phyloP scores from a whole-genome alignment of 2,888 invertebrate species.

The Scrobipalpa costella region DNA sequence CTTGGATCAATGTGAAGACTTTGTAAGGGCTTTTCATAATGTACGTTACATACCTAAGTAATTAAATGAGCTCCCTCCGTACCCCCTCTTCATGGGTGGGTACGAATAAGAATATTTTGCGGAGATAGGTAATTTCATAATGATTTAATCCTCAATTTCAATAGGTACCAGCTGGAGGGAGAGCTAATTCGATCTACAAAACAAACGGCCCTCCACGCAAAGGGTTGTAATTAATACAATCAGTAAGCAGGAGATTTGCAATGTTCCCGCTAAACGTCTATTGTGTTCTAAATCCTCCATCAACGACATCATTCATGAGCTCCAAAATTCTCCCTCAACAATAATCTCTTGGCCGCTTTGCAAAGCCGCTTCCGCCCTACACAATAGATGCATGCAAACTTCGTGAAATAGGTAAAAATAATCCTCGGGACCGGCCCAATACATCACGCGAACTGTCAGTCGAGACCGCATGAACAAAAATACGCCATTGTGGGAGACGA shows the following conservation, averaged over 20 bases:
- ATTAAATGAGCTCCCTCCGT: background rate
- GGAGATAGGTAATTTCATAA: background rate
- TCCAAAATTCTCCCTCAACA: constrained; percentile 59
- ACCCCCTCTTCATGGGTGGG: too few species aligned
- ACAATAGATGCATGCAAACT: constrained; percentile 80
- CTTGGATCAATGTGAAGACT: background rate
- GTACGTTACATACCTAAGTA: background rate
- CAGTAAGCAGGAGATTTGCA: constrained; percentile 41
- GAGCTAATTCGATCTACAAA: background rate
- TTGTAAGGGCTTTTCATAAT: background rate
- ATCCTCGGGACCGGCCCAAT: constrained; percentile 74
- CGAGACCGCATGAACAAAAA: constrained; percentile 79
- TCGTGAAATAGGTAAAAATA: constrained; percentile 80
- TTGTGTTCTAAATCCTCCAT: constrained; percentile 60
- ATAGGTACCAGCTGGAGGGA: background rate
- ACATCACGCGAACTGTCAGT: constrained; percentile 79
- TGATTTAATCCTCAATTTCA: background rate
- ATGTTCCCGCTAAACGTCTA: constrained; percentile 39
- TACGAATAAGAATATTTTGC: background rate
- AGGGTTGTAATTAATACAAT: constrained; percentile 22
- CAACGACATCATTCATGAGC: constrained; percentile 54
- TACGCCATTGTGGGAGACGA: constrained; percentile 71
- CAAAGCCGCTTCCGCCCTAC: constrained; percentile 71
- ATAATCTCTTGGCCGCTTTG: constrained; percentile 72
- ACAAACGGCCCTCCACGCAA: constrained; percentile 11